Evolutionary conservation across 2,888 invertebrate species (phyloP), one percentile per base, ranked within the genome.

Genomic region (Suillia variegata): DNA sequence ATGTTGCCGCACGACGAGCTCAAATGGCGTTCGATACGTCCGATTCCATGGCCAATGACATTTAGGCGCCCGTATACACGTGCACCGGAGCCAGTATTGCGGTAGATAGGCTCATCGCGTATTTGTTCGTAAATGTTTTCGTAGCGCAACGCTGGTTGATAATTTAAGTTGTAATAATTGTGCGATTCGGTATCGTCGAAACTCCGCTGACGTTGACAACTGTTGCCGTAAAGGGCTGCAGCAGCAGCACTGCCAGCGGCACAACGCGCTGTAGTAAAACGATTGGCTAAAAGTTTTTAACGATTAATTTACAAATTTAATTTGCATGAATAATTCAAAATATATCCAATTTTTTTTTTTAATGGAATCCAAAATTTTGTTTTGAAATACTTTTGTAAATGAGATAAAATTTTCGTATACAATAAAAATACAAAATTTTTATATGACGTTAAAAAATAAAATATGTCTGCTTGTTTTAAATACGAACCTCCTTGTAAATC

Each of bases 1-100:
- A 85, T 85, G 74, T 87, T 87, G 58, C 88, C 87, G 73, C 88
- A 88, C n/a, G 88, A 88, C 0, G 88, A 88, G 56, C 87, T 87
- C 60, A 88, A 81, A 69, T 86, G 86, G 6, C 87, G 80, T 68
- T 85, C 87, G 64, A 87, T 87, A 63, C 87, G 81, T 17, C 86
- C 86, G 47, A 84, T 84, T 13, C 85, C 85, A 65, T 83, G 82
- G 0, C 85, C 85, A 52, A 87, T 81, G 2, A 87, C 83, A 74
- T 86, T 85, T 26, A 87, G 81, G 57, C 87, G 77, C n/a, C 84
- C 82, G 70, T 85, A 84, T 26, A 86, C 74, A 31, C 80, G 76
- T 1, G 71, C 69, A 5, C 70, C 68, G 2, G 66, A 56, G 10
- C 70, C 69, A 12, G 73, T 71, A 64, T 75, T 78, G 59, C 73